phyloP scores from a whole-genome alignment of 2,797 vertebrate genomes.

The Brachyalestes nurse region DNA sequence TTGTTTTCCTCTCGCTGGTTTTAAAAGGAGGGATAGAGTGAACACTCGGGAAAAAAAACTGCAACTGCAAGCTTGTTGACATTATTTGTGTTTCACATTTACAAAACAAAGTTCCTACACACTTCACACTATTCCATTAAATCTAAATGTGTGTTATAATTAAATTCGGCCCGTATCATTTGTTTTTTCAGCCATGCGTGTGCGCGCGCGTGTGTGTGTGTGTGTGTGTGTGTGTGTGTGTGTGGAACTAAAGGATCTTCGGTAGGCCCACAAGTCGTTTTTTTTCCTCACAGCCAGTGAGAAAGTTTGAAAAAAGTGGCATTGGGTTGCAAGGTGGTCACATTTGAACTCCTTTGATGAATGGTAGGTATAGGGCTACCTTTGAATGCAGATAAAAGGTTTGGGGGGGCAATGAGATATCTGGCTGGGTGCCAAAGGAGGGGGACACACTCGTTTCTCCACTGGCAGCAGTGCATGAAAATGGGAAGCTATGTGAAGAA shows the following conservation, averaged over 20 bases:
- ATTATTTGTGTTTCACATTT: too few species aligned
- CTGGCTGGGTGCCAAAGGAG: slow-evolving; percentile 65
- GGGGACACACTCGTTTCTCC: slow-evolving; percentile 73
- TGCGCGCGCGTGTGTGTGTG: too few species aligned
- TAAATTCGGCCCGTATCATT: not conserved
- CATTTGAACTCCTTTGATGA: slow-evolving; percentile 71
- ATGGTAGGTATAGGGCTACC: slow-evolving; percentile 76
- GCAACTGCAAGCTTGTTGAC: too few species aligned
- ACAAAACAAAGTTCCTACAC: too few species aligned
- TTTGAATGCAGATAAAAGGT: slow-evolving; percentile 80
- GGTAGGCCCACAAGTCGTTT: slow-evolving; percentile 52
- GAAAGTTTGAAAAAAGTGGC: slow-evolving; percentile 64
- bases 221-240: not conserved
- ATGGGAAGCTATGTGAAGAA: slow-evolving; percentile 87
- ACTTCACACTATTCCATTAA: too few species aligned
- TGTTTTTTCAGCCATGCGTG: too few species aligned
- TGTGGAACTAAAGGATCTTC: slow-evolving; percentile 34
- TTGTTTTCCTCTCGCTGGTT: slow-evolving; percentile 18
- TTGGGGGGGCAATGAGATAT: slow-evolving; percentile 72
- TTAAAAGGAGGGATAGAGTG: slow-evolving; percentile 11
- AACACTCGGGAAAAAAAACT: not conserved
- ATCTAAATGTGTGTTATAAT: not conserved
- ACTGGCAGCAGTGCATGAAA: slow-evolving; percentile 82
- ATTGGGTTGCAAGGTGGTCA: slow-evolving; percentile 81
- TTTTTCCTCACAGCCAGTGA: slow-evolving; percentile 54